Evolutionary conservation across 2,888 invertebrate species (phyloP), one percentile per base, ranked within the genome.

Genomic region (Tetheella fluctuosa): DNA sequence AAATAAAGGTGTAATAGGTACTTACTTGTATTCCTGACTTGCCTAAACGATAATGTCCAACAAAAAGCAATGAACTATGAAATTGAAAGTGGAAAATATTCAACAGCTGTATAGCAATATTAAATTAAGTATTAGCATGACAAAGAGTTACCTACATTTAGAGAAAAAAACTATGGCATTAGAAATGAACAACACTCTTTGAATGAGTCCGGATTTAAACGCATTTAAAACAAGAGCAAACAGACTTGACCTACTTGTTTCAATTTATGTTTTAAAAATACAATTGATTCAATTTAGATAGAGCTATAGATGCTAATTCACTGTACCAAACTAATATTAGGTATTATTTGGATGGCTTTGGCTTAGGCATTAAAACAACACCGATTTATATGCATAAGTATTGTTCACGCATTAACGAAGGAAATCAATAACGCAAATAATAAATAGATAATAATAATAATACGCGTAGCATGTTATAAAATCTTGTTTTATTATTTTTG

Each of bases 231-330:
- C 65, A 72, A 71, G 75, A 74, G 67, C 69, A 66, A 74, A 77
- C 15, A 73, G 71, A 79, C 77, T 77, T 83, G 84, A 81, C 84
- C 84, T 76, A 80, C 71, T 71, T 76, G 64, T 64, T 62, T 62
- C n/a, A 1, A 39, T 39, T n/a, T 39, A n/a, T 39, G 37, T 39
- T 25, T 39, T n/a, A n/a, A 39, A 39, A 39, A 39, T 39, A 39
- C n/a, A 39, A 39, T 54, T 54, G 54, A 54, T 34, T 54, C 34
- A 12, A 34, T 34, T 34, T 13, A 34, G 34, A 34, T 34, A 34
- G 2, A 34, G 13, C 34, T 34, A 34, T 34, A 12, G 13, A 34
- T 8, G 30, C 8, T 30, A 30, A 30, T 30, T 30, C 7, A 30
- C 30, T 8, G 30, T 30, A 8, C 30, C 7, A 30, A 30, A 30